Evolutionary conservation across 2,113 vertebrate species (phyloP).

Genomic region (Scatophagus argus): DNA sequence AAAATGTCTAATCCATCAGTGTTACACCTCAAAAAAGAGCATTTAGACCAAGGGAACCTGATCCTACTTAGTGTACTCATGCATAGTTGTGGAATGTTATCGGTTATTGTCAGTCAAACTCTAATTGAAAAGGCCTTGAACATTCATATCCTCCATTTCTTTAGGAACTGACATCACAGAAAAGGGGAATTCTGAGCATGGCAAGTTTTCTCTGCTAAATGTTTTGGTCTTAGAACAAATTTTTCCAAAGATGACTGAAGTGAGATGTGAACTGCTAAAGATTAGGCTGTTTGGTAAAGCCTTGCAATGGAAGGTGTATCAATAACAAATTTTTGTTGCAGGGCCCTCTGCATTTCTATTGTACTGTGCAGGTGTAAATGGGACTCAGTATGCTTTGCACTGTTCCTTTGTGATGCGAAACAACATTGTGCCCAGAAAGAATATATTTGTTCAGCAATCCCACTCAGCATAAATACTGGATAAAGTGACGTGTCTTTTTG

Average conservation of each 20-base stretch:
- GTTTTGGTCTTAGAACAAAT: background rate
- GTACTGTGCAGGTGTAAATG: background rate
- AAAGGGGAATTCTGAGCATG: background rate
- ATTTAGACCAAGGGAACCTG: background rate
- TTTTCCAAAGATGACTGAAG: background rate
- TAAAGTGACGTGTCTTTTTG: background rate
- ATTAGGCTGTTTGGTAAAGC: background rate
- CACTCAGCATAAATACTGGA: background rate
- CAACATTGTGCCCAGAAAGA: background rate
- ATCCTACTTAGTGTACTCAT: background rate
- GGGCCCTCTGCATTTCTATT: background rate
- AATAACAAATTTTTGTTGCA: background rate
- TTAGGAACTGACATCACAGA: background rate
- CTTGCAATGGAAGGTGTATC: background rate
- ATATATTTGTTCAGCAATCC: background rate
- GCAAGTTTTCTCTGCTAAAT: background rate
- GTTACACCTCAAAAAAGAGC: background rate
- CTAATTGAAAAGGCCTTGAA: constrained; percentile 3
- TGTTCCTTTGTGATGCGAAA: background rate
- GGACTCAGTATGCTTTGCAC: too few species aligned
- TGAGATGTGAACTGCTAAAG: too few species aligned
- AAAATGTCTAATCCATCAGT: background rate
- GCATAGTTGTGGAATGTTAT: constrained; percentile 15
- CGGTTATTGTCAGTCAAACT: background rate
- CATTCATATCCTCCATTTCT: background rate